phyloP scores from a whole-genome alignment of 1,140 invertebrate species.

The Panulirus ornatus region DNA sequence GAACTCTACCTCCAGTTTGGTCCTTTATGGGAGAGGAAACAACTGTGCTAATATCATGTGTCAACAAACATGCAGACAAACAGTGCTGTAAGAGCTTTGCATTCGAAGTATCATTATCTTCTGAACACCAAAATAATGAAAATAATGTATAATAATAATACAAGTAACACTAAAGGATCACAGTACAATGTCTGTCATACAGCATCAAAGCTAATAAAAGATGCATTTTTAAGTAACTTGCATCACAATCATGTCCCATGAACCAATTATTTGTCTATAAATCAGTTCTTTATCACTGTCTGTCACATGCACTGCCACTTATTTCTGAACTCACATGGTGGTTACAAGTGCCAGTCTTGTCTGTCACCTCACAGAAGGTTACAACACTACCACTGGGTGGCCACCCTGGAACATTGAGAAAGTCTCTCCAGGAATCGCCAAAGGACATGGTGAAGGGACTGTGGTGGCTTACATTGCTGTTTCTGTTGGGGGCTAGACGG shows the following conservation, averaged over 20 bases:
- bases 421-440: background rate
- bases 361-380: background rate
- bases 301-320: slow-evolving; percentile 1
- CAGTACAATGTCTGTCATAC: slow-evolving; percentile 68
- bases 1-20: slow-evolving; percentile 53
- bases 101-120: slow-evolving; percentile 70
- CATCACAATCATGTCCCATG: slow-evolving; percentile 22
- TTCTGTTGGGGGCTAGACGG: slow-evolving; percentile 57
- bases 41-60: slow-evolving; percentile 66
- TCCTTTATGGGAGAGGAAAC: slow-evolving; percentile 66
- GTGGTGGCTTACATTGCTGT: background rate
- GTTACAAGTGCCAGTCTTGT: background rate
- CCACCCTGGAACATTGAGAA: too few relatives aligned
- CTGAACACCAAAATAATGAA: slow-evolving; percentile 71
- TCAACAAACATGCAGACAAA: slow-evolving; percentile 72
- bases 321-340: background rate
- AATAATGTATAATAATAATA: slow-evolving; percentile 69
- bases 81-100: slow-evolving; percentile 64
- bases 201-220: slow-evolving; percentile 21
- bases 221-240: slow-evolving; percentile 32
- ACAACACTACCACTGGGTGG: background rate
- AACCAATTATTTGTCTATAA: slow-evolving; percentile 8
- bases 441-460: background rate
- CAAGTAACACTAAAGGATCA: slow-evolving; percentile 68
- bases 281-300: slow-evolving; percentile 8